phyloP scores from a whole-genome alignment of 2,113 vertebrate species.

The Aramus guarauna region DNA sequence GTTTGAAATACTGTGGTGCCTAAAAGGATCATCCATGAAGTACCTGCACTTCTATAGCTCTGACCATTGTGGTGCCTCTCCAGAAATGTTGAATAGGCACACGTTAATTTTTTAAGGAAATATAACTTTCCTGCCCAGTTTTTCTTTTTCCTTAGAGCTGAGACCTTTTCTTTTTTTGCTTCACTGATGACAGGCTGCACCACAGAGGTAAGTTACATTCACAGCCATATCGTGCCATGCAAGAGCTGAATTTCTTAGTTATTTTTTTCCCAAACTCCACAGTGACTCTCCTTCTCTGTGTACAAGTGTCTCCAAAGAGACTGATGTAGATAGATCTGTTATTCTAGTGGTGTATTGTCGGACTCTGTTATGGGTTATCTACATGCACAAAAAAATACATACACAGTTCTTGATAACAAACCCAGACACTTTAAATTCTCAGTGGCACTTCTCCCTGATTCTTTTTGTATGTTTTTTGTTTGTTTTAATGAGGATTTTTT shows the following conservation, averaged over 20 bases:
- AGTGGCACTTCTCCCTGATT: not conserved
- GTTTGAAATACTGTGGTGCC: not conserved
- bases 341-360: not conserved
- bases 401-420: not conserved
- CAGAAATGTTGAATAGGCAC: not conserved
- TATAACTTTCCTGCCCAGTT: not conserved
- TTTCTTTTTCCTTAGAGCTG: not conserved
- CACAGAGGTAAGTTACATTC: not conserved
- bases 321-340: not conserved
- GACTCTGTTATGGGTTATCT: not conserved
- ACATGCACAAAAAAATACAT: not conserved
- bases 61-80: not conserved
- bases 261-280: not conserved
- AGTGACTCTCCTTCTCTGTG: not conserved
- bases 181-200: not conserved
- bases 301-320: not conserved
- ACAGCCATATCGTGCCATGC: not conserved
- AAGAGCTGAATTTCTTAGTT: not conserved
- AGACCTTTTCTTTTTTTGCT: not conserved
- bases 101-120: not conserved
- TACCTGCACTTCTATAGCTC: not conserved
- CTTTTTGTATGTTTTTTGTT: not conserved
- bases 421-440: not conserved
- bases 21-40: not conserved
- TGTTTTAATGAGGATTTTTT: not conserved